phyloP scores from a whole-genome alignment of 2,888 invertebrate genomes.

The Lochmaea crataegi region DNA sequence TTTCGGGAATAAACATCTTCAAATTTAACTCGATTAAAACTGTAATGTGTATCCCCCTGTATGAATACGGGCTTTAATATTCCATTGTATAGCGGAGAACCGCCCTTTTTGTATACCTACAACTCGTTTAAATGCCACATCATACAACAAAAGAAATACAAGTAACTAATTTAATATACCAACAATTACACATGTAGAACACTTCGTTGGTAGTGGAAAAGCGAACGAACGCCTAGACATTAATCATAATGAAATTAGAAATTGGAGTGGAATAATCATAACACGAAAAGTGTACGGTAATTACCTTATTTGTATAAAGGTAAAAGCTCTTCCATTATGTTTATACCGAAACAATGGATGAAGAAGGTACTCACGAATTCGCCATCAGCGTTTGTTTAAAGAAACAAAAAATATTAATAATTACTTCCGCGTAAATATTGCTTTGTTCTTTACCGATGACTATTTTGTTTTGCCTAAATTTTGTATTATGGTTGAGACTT shows the following conservation, averaged over 20 bases:
- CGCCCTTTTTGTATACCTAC: not conserved
- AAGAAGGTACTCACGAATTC: conserved; percentile 43
- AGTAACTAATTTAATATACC: conserved; percentile 26
- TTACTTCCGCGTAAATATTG: conserved; percentile 26
- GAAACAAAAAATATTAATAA: conserved; percentile 12
- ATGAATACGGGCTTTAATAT: too few species aligned
- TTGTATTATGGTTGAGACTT: too few species aligned
- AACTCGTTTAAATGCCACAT: not conserved
- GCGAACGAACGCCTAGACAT: conserved; percentile 39
- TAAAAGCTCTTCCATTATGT: conserved; percentile 35
- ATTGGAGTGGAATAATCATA: conserved; percentile 42
- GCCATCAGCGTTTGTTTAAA: conserved; percentile 36
- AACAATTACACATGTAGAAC: conserved; percentile 31
- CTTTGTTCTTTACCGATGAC: conserved; percentile 13
- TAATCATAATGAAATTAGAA: conserved; percentile 45
- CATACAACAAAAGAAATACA: conserved; percentile 15
- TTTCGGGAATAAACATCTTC: too few species aligned
- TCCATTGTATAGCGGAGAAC: not conserved
- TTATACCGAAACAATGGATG: conserved; percentile 40
- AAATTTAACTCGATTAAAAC: too few species aligned
- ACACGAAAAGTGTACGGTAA: conserved; percentile 40
- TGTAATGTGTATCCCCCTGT: too few species aligned
- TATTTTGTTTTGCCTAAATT: not conserved
- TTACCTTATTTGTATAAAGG: conserved; percentile 41
- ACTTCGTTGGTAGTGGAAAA: conserved; percentile 36